A percentile compares a stretch with the other conserved stretches of the same genome.
These are phyloP conservation scores for Trichonephila inaurata DNA, from an alignment of 1,140 invertebrate species.

Conservation along the genomic window DNA sequence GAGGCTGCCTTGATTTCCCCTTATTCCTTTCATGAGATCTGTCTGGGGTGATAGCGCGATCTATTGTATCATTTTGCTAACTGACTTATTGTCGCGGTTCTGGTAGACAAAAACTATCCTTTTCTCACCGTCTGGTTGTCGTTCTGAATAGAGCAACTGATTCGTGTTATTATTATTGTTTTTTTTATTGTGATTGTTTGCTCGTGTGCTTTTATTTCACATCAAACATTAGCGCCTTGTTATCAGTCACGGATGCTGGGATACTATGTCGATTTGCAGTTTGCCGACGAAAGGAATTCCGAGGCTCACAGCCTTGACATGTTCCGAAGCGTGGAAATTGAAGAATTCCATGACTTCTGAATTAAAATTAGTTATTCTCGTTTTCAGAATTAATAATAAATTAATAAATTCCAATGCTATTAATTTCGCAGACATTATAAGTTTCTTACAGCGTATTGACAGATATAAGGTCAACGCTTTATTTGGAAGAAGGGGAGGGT, in stretches of 20 bases:
- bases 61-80: slow-evolving; percentile 20
- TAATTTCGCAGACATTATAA: too few species aligned
- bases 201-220: slow-evolving; percentile 2
- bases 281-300: not conserved
- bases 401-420: too few species aligned
- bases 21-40: slow-evolving; percentile 9
- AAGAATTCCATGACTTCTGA: not conserved
- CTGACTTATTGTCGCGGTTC: slow-evolving; percentile 23
- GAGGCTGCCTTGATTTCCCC: not conserved
- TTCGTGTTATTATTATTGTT: slow-evolving; percentile 12
- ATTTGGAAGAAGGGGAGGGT: too few species aligned
- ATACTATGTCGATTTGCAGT: not conserved
- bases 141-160: slow-evolving; percentile 1
- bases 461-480: too few species aligned
- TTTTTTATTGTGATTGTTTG: not conserved
- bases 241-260: not conserved
- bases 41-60: not conserved
- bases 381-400: too few species aligned
- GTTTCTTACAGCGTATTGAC: too few species aligned
- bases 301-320: not conserved
- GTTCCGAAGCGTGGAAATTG: not conserved
- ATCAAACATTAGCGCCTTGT: slow-evolving; percentile 29
- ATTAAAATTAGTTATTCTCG: too few species aligned
- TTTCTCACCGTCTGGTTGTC: slow-evolving; percentile 15
- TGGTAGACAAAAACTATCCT: slow-evolving; percentile 9